Conservation (phyloP, 2,888 invertebrate genomes). For the Amphipoea lucens region DNA sequence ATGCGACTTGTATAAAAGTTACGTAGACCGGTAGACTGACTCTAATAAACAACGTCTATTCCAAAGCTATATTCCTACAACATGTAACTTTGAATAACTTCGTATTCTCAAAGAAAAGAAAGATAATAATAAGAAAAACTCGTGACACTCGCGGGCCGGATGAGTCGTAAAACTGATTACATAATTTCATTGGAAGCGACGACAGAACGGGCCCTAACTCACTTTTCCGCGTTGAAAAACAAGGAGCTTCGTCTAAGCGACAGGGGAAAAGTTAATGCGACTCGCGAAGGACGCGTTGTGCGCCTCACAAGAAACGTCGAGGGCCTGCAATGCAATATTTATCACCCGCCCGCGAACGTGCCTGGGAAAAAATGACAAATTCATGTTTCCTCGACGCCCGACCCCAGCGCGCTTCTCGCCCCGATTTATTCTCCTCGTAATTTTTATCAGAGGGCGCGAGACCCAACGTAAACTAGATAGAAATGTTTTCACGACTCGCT, state of each 20-base stretch:
- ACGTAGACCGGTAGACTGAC: slow-evolving; percentile 5
- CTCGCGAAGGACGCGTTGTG: slow-evolving; percentile 69
- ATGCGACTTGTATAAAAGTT: slow-evolving; percentile 19
- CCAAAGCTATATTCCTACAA: slow-evolving; percentile 31
- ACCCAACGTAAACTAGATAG: slow-evolving; percentile 85
- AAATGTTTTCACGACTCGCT: slow-evolving; percentile 88
- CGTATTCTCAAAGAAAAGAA: slow-evolving; percentile 50
- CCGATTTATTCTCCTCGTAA: slow-evolving; percentile 88
- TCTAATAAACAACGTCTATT: slow-evolving; percentile 30
- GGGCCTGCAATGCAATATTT: slow-evolving; percentile 89
- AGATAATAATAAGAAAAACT: slow-evolving; percentile 77
- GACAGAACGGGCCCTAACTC: slow-evolving; percentile 83
- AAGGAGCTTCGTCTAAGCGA: slow-evolving; percentile 81
- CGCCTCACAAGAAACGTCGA: slow-evolving; percentile 79
- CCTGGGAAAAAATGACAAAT: slow-evolving; percentile 90
- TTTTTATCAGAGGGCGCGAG: slow-evolving; percentile 87
- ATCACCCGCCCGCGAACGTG: slow-evolving; percentile 88
- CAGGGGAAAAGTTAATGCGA: slow-evolving; percentile 83
- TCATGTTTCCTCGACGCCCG: slow-evolving; percentile 83
- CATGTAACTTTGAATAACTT: slow-evolving; percentile 52
- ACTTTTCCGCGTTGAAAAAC: slow-evolving; percentile 85
- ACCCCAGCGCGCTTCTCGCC: slow-evolving; percentile 71
- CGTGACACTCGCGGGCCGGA: slow-evolving; percentile 79
- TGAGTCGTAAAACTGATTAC: slow-evolving; percentile 87
- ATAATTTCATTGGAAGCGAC: slow-evolving; percentile 87